Evolutionary conservation across 2,797 vertebrate genomes (phyloP).

Genomic region (Brachyalestes nurse): DNA sequence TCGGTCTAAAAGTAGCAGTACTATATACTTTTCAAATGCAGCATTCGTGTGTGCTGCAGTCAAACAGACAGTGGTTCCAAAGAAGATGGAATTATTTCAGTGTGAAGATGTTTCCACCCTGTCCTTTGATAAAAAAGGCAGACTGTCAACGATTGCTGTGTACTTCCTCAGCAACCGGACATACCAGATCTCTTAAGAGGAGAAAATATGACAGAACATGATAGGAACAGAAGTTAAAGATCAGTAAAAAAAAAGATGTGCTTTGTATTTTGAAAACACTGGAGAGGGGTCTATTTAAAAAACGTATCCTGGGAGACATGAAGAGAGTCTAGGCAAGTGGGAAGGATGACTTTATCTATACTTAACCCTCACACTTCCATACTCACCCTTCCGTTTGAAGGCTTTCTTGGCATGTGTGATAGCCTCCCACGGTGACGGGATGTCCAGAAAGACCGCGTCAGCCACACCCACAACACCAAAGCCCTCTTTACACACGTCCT

Average conservation of each 20-base stretch:
- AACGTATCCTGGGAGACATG: background rate
- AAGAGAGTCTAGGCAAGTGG: background rate
- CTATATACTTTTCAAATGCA: background rate
- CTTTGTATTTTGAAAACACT: background rate
- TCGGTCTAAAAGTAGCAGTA: background rate
- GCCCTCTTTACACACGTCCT: constrained; percentile 93
- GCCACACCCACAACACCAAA: constrained; percentile 88
- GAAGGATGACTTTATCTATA: background rate
- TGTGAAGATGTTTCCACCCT: background rate
- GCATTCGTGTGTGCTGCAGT: background rate
- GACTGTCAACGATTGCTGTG: background rate
- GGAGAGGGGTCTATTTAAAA: background rate
- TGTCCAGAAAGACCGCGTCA: constrained; percentile 94
- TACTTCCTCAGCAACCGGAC: constrained; percentile 9
- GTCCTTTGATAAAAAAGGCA: constrained; percentile 3
- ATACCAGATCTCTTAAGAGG: background rate
- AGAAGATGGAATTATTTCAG: background rate
- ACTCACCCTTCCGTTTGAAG: constrained; percentile 87
- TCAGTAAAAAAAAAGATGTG: background rate
- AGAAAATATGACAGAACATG: background rate
- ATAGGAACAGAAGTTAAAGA: background rate
- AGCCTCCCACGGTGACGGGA: constrained; percentile 96
- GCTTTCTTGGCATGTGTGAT: constrained; percentile 88
- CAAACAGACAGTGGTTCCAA: background rate
- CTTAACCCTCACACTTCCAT: background rate